Base-by-base conservation (phyloP, 2,888 invertebrate genomes). In the Drosophila flavopinicola region DNA sequence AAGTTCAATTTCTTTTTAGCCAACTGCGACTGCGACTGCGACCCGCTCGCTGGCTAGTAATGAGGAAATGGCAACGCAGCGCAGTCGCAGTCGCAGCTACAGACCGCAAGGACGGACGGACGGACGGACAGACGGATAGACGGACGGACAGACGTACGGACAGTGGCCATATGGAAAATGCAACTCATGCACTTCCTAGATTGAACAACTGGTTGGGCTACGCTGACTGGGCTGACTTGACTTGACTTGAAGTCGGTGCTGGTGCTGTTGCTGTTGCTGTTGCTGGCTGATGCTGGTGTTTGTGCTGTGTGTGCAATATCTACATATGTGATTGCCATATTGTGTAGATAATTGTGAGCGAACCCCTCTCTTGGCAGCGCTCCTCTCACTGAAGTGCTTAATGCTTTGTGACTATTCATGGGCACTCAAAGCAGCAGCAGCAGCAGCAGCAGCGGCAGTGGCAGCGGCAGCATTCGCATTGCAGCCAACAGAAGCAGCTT, bases 1-100 rank as follows among this genome's bases (percentile, higher is more conserved):
- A 88, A 86, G 89, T 88, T 86, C 88, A 88, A 89, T 88, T 88
- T 89, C 85, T 85, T 85, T 80, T 64, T 47, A 54, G 70, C 69
- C 59, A 69, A 74, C 71, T 72, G 57, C 68, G 53, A 68, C 45
- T 53, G 24, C 67, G 56, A 58, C 57, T 42, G 42, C 57, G 78
- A 79, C 70, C 85, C 70, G 84, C 84, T 86, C 79, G 72, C 66
- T 33, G 78, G 85, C 82, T 54, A 78, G 80, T 80, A 80, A 80
- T 80, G 80, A 86, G 80, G 80, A 80, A 80, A 80, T 80, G 87
- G 80, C 80, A 86, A 80, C n/a, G n/a, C n/a, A n/a, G 82, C 60
- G 59, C 66, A 59, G 65, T 57, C 74, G 45, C 64, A 54, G 61
- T 69, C 35, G 54, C 47, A 49, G 60, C 27, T 33, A 35, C 45